Evolutionary conservation across 2,888 invertebrate species (phyloP).

Genomic region (Tinea semifulvella): DNA sequence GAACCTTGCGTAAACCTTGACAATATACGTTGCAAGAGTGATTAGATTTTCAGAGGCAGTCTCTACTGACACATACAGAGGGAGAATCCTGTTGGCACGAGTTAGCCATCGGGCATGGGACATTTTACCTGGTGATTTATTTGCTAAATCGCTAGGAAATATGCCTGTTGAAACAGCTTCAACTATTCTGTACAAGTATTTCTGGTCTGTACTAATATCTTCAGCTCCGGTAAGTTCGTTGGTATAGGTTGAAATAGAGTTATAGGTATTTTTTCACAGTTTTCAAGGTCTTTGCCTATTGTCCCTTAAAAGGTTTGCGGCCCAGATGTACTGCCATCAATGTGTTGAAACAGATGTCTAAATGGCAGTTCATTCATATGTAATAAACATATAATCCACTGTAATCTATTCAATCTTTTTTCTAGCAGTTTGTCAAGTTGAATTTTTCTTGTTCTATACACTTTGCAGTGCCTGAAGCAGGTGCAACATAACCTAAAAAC

Average conservation of each 20-base stretch:
- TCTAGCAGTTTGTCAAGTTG: too few species aligned
- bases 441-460: conserved; percentile 12
- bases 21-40: conserved; percentile 16
- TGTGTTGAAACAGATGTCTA: conserved; percentile 20
- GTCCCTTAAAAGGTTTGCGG: conserved; percentile 19
- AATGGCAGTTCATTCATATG: conserved; percentile 22
- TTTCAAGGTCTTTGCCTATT: conserved; percentile 19
- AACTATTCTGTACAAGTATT: conserved; percentile 17
- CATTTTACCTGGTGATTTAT: conserved; percentile 17
- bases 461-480: conserved; percentile 13
- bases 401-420: conserved; percentile 19
- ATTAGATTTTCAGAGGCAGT: conserved; percentile 15
- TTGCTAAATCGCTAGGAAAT: conserved; percentile 17
- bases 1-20: not conserved
- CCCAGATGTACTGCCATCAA: conserved; percentile 21
- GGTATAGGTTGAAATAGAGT: too few species aligned
- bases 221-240: too few species aligned
- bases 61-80: conserved; percentile 15
- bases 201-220: conserved; percentile 18
- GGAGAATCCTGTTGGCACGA: conserved; percentile 16
- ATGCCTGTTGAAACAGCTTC: conserved; percentile 17
- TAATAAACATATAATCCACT: conserved; percentile 20
- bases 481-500: conserved; percentile 16
- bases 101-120: conserved; percentile 19
- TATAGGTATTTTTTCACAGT: conserved; percentile 18